Base-by-base conservation (phyloP, 2,113 vertebrate species). In the Sander lucioperca region DNA sequence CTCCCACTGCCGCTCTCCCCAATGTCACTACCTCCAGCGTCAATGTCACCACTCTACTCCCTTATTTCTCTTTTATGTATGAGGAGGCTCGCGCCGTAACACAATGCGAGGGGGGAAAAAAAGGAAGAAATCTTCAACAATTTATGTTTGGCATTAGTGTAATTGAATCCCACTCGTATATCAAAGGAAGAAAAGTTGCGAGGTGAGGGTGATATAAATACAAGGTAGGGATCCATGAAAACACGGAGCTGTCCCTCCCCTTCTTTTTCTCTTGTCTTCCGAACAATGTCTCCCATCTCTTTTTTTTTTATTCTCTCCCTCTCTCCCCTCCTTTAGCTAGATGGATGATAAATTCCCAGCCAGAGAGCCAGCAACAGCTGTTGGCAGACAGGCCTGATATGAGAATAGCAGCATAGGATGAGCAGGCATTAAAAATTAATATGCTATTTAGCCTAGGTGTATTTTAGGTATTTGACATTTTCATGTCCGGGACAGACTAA, bases 381-480 rank as follows among this genome's bases (percentile, higher is more conserved):
- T 95, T 95, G 95, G 94, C 95, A 96, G 95, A 95, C 95, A 94
- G 95, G 94, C 93, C 93, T 95, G 95, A 95, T 96, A 96, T 96
- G 95, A 96, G 95, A 96, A 96, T 95, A 96, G 95, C 95, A 96
- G 95, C 95, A 95, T 95, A 95, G 94, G 95, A 96, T 95, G 95
- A 96, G 94, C 93, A 86, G 93, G 94, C 95, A 96, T 96, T 96
- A 96, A 96, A 96, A 95, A 96, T 96, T 95, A 94, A 96, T 96
- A 96, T 93, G 95, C 95, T 96, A 96, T 96, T 96, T 96, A 96
- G 95, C 95, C 94, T 96, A 95, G 95, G 95, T 96, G 95, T 96
- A 96, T 96, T 96, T 96, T 96, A 96, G 95, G 95, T 95, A 95
- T 96, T 96, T 96, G 95, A 96, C 95, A 96, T 96, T 96, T 96